Base-by-base conservation (phyloP, 2,113 vertebrate genomes). In the Raja brachyura region DNA sequence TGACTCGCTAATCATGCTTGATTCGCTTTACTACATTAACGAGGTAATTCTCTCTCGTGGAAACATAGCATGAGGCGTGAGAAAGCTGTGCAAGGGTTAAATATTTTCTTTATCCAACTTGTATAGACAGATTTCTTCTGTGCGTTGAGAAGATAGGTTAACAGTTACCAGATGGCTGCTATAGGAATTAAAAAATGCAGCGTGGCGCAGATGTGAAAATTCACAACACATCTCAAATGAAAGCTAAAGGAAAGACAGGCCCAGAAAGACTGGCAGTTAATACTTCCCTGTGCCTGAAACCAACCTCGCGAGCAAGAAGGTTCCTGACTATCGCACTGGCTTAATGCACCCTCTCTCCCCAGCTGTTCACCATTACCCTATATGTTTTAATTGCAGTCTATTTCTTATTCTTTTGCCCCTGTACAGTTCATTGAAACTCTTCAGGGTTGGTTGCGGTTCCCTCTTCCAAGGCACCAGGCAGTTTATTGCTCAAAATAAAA, bases 311-410 rank as follows among this genome's bases (percentile, higher is more conserved):
- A 54, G 20, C 66, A 92, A 66, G 73, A 73, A 28, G 20, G 28
- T 92, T 73, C 39, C 83, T 31, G 56, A 63, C 56, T 86, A 59
- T 63, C 28, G 14, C 22, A 68, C 90, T 73, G 20, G 33, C 20
- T 39, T 73, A 63, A 74, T 74, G 59, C 73, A 68, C 48, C 68
- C 73, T 74, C 90, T 70, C 90, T 73, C 18, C 31, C 66, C 68
- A 92, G 73, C 90, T 92, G 90, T 73, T 92, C 73, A 92, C 68
- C n/a, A 92, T 92, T 92, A 73, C 90, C 66, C 66, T 54, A 73
- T 25, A 73, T 92, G 90, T 28, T 54, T 92, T 86, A 39, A 73
- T 92, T 73, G 68, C 66, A 48, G 39, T 66, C 90, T 73, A 73
- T 48, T 9, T 66, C 90, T 54, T 92, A 86, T 31, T 48, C 66